Evolutionary conservation across 2,888 invertebrate genomes (phyloP), one percentile per base, ranked within the genome.

Genomic region (Julus scanicus): DNA sequence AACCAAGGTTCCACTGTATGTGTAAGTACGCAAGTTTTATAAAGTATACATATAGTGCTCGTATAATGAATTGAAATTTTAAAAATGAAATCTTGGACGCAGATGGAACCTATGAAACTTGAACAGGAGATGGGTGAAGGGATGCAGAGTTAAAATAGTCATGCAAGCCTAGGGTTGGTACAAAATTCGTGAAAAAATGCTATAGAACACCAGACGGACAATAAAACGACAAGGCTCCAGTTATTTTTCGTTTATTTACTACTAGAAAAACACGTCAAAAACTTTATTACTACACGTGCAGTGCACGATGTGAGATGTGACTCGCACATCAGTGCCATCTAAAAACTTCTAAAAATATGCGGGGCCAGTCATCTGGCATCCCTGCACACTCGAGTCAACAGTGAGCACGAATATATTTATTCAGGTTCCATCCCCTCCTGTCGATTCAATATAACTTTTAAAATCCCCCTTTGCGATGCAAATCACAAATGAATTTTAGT

Each of bases 381-480:
- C 37, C 80, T 29, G 29, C 80, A 80, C 37, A 80, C 80, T 80
- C 80, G 37, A 80, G 80, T 80, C 80, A 39, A 80, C 80, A 29
- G 15, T 13, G 13, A 39, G 80, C 37, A 8, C 80, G 37, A 39
- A 80, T 80, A 4, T 80, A 80, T 80, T 80, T 80, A 80, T 80
- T 80, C 80, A 80, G 80, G 80, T 80, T 80, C 80, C 80, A 15
- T 37, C 37, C 37, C 80, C 80, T 80, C 80, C 80, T 37, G 80
- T 1, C 80, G 80, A 80, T 80, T 80, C 80, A 80, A 80, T 80
- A 80, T 80, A 80, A 80, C 80, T 80, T 80, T 80, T 80, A 80
- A 80, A 80, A 80, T 80, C 80, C 80, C 80, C 80, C 37, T 80
- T 80, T 29, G 37, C 37, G 5, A 80, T 15, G 80, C 80, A 80